Evolutionary conservation across 2,888 invertebrate genomes (phyloP), one percentile per base, ranked within the genome.

Genomic region (Linyphia triangularis): DNA sequence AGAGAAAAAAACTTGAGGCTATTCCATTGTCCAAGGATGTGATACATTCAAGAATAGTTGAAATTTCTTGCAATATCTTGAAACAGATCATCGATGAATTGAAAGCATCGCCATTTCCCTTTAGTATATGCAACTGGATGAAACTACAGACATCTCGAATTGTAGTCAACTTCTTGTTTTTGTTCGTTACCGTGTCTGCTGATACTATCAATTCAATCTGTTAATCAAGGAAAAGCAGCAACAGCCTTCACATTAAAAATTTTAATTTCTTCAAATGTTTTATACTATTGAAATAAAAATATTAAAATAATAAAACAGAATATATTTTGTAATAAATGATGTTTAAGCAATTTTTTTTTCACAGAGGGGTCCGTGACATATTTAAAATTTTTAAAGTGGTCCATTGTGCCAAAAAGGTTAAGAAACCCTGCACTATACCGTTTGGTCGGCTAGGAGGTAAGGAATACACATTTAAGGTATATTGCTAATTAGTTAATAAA

Each of bases 1-100:
- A 67, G 40, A 73, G 81, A 61, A 65, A 88, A 70, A 88, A 88
- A 72, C 82, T 88, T 40, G 88, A 88, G 73, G 77, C 65, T 28
- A 83, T 88, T 51, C 82, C 82, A 57, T 69, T 82, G 81, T 82
- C 75, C 28, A 88, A 88, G 30, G 77, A 88, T 73, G 65, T 65
- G 26, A 75, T 81, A 73, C 65, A 69, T 73, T 73, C 72, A 57
- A 81, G 88, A 73, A 88, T 88, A 72, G 75, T 77, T 77, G 77
- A 83, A 51, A 81, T 88, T 69, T 83, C 33, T 83, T 69, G 57
- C 33, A 69, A 88, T 83, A 88, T 88, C 28, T 88, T 88, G 88
- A 77, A 81, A 57, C 65, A 88, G 72, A 61, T 79, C 78, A 69
- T 70, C 57, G 28, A 89, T 37, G 77, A 75, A 79, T 72, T 81